Evolutionary conservation across 2,797 vertebrate genomes (phyloP), one percentile per base, ranked within the genome.

Genomic region (Synanceia verrucosa): DNA sequence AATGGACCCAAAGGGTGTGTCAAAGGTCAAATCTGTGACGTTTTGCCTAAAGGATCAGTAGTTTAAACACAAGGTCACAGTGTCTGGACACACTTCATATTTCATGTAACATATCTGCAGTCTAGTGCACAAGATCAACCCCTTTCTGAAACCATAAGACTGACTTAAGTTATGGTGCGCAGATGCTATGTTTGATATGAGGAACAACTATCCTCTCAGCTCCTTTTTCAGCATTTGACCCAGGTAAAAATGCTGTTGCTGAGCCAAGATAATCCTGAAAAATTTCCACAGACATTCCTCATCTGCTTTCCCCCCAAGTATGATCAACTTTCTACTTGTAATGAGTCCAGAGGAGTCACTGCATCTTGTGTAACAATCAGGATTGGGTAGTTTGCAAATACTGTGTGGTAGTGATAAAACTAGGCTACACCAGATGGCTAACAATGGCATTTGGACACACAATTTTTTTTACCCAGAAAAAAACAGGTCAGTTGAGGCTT

Each of bases 221-320:
- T 39, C 16, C n/a, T 19, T 73, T 76, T 41, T 43, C 60, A 33
- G 39, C 23, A 24, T 46, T 4, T 29, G 57, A 29, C 39, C 46
- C 51, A 16, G 50, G 62, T 53, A 39, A 55, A 41, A 81, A 70
- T 44, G 4, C n/a, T 34, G 29, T 14, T 31, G 46, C 60, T 50
- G 39, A 58, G 41, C 33, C 50, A 3, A 14, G 46, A 76, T 65
- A 72, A 85, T 76, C 75, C 46, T 13, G n/a, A 68, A 24, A 33
- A 12, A 56, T 41, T 46, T 51, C 43, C 58, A 56, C 28, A 37
- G 9, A 8, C 46, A 43, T 66, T 51, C 46, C 51, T 50, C 31
- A 56, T 56, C 67, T 68, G 57, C 44, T 14, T 70, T 61, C 75
- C 23, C 60, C 10, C 60, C 70, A 63, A 63, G 59, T 74, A 70